Evolutionary conservation across 2,888 invertebrate species (phyloP).

Genomic region (Amphipoea oculea): DNA sequence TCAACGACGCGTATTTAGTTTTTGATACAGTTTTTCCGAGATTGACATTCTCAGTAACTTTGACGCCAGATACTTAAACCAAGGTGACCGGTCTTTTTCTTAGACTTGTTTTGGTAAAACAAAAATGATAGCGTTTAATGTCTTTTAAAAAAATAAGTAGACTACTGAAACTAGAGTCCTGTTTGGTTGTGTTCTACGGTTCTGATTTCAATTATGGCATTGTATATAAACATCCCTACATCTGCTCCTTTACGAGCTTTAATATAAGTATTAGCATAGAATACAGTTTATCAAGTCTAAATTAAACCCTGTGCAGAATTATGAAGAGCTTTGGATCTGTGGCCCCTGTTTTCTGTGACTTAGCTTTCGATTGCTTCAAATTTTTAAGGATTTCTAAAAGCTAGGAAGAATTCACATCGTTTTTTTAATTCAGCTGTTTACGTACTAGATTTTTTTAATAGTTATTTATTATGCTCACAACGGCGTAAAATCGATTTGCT

Average conservation of each 20-base stretch:
- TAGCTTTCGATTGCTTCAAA: neutral
- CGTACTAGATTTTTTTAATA: neutral
- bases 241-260: neutral
- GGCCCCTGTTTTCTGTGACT: no score
- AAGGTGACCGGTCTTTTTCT: conserved; percentile 26
- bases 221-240: neutral
- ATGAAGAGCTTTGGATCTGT: neutral
- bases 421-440: neutral
- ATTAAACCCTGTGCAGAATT: neutral
- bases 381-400: neutral
- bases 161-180: neutral
- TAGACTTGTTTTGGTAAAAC: neutral
- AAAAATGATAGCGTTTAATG: neutral
- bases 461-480: neutral
- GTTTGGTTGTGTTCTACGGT: neutral
- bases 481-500: conserved; percentile 21
- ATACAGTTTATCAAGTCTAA: no score
- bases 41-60: conserved; percentile 36
- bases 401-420: no score
- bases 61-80: conserved; percentile 10
- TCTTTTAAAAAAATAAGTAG: neutral
- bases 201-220: neutral
- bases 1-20: conserved; percentile 22
- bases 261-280: neutral
- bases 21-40: conserved; percentile 35